Base-by-base conservation (phyloP, 2,797 vertebrate genomes). In the Pipistrellus pipistrellus region DNA sequence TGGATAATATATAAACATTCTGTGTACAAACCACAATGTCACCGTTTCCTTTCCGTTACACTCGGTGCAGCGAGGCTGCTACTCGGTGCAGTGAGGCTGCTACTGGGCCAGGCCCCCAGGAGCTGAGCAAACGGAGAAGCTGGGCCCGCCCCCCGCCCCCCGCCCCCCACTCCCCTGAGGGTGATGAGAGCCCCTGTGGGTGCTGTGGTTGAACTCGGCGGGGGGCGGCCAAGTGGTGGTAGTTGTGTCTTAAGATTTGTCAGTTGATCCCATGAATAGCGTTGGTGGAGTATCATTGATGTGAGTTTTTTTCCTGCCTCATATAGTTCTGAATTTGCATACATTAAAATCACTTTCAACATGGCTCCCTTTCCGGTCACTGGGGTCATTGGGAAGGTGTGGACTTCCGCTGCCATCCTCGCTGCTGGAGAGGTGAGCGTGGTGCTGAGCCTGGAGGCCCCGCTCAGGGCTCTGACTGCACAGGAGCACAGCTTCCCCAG, bases 401-500 rank as follows among this genome's bases (percentile, higher is more conserved):
- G 12, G 3, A 32, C 55, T 78, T 80, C 15, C 0, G 1, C 38
- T 14, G 2, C 1, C 8, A 30, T 57, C 35, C 23, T 78, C 35
- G 18, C 27, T 48, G 17, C 32, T 62, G 27, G 21, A 38, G 41
- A 77, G 20, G 10, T 2, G 12, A 62, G 25, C 23, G 21, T 21
- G 71, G 30, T 0, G 15, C 38, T 53, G 5, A 32, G 32, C 18
- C 25, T 69, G 17, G 6, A 1, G 6, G 11, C 55, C 62, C 75
- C 30, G 1, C 6, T 1, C 0, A 0, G 51, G 38, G 12, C 23
- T 6, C 73, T 30, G 38, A 46, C 27, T 25, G 1, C 9, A 6
- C 14, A 0, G 17, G 17, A 55, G 32, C 20, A 11, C 20, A 18
- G 30, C 46, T 10, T 4, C 25, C 6, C 23, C n/a, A 72, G 41